phyloP scores from a whole-genome alignment of 2,797 vertebrate genomes.

The Sciurus carolinensis region DNA sequence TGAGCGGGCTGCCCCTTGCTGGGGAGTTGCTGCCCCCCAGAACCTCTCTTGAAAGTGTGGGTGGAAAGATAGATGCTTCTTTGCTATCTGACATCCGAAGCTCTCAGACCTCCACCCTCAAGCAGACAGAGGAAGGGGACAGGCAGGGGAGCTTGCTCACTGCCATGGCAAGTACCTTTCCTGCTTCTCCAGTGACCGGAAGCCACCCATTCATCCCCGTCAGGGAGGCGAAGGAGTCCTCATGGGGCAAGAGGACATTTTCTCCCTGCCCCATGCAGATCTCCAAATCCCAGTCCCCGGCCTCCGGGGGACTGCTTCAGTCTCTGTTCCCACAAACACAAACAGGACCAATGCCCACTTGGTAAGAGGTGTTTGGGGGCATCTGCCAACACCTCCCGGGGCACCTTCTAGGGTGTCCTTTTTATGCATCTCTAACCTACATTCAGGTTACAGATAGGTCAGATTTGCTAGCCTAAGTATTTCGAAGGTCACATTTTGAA shows the following conservation, averaged over 20 bases:
- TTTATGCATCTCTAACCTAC: slow-evolving; percentile 59
- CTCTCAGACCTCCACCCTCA: neutral
- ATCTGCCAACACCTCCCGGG: slow-evolving; percentile 57
- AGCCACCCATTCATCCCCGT: neutral
- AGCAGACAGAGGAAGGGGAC: neutral
- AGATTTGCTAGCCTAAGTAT: slow-evolving; percentile 84
- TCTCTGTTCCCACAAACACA: neutral
- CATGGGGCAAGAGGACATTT: neutral
- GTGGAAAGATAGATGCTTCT: neutral
- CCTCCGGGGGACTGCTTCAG: neutral
- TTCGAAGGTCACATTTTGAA: slow-evolving; percentile 86
- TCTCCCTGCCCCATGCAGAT: neutral
- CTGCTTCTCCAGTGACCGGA: neutral
- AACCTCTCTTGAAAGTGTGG: neutral
- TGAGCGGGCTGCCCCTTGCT: neutral
- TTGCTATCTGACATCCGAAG: fast-evolving
- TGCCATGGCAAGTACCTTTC: neutral
- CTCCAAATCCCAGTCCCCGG: neutral
- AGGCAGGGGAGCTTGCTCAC: neutral
- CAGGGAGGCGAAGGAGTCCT: neutral
- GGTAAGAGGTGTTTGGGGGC: neutral
- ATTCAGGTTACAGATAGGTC: slow-evolving; percentile 83
- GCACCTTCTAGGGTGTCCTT: slow-evolving; percentile 74
- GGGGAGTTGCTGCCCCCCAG: neutral
- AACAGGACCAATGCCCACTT: neutral